Conservation (phyloP, 2,888 invertebrate species). For the Lomographa bimaculata region DNA sequence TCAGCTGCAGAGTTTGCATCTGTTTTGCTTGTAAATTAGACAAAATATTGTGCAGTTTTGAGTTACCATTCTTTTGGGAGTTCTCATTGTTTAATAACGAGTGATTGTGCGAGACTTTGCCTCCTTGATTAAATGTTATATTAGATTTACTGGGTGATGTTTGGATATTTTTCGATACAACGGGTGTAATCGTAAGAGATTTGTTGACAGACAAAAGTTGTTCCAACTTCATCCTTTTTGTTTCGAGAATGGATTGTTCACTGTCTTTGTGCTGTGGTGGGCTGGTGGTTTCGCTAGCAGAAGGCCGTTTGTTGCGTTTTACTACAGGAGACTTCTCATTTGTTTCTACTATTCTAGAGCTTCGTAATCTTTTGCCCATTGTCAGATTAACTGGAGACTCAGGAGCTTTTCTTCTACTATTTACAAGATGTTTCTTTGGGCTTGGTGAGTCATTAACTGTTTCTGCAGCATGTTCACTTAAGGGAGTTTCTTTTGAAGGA, state of each 20-base stretch:
- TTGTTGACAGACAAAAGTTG: constrained; percentile 67
- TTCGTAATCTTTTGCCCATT: constrained; percentile 70
- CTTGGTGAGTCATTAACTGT: constrained; percentile 53
- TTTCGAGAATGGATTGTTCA: constrained; percentile 62
- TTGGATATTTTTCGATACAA: constrained; percentile 50
- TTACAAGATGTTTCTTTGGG: constrained; percentile 54
- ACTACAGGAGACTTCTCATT: constrained; percentile 54
- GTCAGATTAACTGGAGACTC: constrained; percentile 49
- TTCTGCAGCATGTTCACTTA: constrained; percentile 56
- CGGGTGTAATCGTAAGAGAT: constrained; percentile 63
- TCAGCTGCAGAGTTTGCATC: constrained; percentile 60
- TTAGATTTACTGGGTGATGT: constrained; percentile 52
- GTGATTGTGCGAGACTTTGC: constrained; percentile 54
- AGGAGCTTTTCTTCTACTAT: constrained; percentile 61
- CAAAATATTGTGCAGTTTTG: constrained; percentile 75
- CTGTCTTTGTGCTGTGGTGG: constrained; percentile 57
- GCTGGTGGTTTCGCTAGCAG: constrained; percentile 47
- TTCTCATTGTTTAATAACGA: constrained; percentile 70
- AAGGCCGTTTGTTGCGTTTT: constrained; percentile 60
- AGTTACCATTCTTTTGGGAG: constrained; percentile 76
- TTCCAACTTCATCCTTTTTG: constrained; percentile 72
- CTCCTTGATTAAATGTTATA: constrained; percentile 53
- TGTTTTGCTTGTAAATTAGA: constrained; percentile 74
- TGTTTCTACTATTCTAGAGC: constrained; percentile 69
- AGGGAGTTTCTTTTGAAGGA: constrained; percentile 39